Evolutionary conservation across 2,113 vertebrate genomes (phyloP).

Genomic region (Daubentonia madagascariensis): DNA sequence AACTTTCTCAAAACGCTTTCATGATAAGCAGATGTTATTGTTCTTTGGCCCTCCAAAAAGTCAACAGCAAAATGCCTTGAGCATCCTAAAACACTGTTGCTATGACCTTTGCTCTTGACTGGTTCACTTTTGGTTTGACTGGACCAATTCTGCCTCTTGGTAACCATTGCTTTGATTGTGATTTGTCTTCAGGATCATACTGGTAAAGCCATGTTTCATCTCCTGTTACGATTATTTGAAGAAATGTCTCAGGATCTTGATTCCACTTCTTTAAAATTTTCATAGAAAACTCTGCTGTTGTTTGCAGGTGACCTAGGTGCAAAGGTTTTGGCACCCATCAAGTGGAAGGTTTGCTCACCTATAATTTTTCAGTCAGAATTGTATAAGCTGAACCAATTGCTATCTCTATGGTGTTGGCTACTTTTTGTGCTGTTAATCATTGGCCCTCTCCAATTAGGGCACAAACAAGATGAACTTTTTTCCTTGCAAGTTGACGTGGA

Average conservation of each 20-base stretch:
- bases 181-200: background rate
- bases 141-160: background rate
- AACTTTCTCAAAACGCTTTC: background rate
- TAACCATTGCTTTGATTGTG: background rate
- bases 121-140: background rate
- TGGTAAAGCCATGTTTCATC: background rate
- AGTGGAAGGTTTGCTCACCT: background rate
- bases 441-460: background rate
- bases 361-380: background rate
- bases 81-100: background rate
- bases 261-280: background rate
- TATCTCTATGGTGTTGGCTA: background rate
- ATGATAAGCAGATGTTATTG: background rate
- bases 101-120: background rate
- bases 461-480: background rate
- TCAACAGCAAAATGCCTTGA: background rate
- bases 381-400: background rate
- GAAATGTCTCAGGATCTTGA: background rate
- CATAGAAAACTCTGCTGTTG: background rate
- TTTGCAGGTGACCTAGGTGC: background rate
- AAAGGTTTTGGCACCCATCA: background rate
- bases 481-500: background rate
- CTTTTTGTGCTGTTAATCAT: background rate
- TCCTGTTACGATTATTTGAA: background rate
- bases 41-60: background rate